These are phyloP conservation scores for Micronisus gabar DNA, from an alignment of 2,113 vertebrate genomes.

Conservation along the genomic window DNA sequence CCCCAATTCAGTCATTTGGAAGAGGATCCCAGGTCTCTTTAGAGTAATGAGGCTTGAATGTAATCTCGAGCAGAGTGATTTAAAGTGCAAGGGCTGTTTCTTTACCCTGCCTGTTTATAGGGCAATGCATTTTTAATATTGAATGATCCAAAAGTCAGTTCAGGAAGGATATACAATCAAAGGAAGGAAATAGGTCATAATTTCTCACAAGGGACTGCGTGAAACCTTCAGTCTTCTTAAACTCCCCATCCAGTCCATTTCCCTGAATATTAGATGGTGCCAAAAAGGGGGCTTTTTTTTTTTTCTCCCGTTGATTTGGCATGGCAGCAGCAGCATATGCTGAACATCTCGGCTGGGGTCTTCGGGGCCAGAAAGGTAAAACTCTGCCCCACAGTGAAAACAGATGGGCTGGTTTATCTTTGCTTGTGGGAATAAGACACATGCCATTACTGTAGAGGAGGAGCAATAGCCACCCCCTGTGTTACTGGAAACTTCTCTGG, in stretches of 20 bases:
- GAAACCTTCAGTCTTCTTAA: constrained; percentile 25
- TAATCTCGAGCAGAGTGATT: constrained; percentile 1
- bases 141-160: constrained; percentile 43
- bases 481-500: not conserved
- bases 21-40: constrained; percentile 47
- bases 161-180: constrained; percentile 53
- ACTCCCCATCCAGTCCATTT: not conserved
- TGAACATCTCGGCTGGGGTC: not conserved
- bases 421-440: not conserved
- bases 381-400: not conserved
- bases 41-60: constrained; percentile 46
- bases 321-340: not conserved
- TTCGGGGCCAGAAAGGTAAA: not conserved
- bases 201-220: constrained; percentile 31
- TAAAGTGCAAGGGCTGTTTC: constrained; percentile 37
- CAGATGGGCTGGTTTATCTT: not conserved
- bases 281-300: not conserved
- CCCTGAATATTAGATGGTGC: not conserved
- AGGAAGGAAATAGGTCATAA: constrained; percentile 60
- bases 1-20: constrained; percentile 47
- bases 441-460: not conserved
- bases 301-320: not conserved
- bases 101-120: constrained; percentile 38
- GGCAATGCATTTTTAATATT: constrained; percentile 60
- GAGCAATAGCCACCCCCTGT: not conserved